Percentiles rank a stretch among this genome's conserved stretches.
Evolutionary conservation across 2,113 vertebrate genomes (phyloP).

Genomic region (Pachypanchax playfairii): DNA sequence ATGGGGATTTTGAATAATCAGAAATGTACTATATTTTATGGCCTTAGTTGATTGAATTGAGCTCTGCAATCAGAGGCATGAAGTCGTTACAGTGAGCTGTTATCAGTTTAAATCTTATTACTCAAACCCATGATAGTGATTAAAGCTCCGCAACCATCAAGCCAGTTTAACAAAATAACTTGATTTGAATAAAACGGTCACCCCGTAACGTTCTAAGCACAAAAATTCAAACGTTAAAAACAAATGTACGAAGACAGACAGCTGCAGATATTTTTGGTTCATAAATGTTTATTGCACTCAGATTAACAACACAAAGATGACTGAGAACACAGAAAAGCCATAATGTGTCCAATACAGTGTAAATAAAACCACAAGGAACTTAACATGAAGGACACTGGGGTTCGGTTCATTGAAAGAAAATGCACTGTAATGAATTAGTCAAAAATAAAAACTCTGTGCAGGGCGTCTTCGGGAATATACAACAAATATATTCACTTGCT

Average conservation of each 20-base stretch:
- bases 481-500: slow-evolving; percentile 19
- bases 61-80: too few species aligned
- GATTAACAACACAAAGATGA: slow-evolving; percentile 74
- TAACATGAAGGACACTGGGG: slow-evolving; percentile 29
- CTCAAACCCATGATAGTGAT: too few species aligned
- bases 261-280: slow-evolving; percentile 5
- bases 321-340: slow-evolving; percentile 41
- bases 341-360: slow-evolving; percentile 44
- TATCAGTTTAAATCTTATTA: too few species aligned
- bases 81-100: too few species aligned
- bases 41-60: too few species aligned
- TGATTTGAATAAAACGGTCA: too few species aligned
- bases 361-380: slow-evolving; percentile 37
- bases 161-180: too few species aligned
- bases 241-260: background rate
- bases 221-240: too few species aligned
- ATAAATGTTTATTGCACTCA: slow-evolving; percentile 79
- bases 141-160: too few species aligned
- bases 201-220: background rate
- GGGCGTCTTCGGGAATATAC: slow-evolving; percentile 8
- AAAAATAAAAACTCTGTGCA: slow-evolving; percentile 25
- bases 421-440: slow-evolving; percentile 23
- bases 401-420: slow-evolving; percentile 40
- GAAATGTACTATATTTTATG: too few species aligned
- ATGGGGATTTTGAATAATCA: too few species aligned